phyloP scores from a whole-genome alignment of 2,797 vertebrate genomes.

The Gymnoscopelus braueri region DNA sequence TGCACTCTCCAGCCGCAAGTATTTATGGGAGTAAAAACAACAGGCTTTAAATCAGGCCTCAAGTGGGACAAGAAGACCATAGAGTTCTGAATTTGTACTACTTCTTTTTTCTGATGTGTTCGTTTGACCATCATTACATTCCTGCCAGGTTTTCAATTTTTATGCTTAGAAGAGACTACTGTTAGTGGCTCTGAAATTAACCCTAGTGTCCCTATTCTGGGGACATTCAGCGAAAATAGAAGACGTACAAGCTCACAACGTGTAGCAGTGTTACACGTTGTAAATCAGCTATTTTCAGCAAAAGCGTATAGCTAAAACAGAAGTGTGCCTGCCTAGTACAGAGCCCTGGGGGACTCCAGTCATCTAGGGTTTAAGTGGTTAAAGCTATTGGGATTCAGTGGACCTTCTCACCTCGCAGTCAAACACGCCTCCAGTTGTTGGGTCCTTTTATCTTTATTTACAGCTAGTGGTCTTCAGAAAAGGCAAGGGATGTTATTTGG shows the following conservation, averaged over 20 bases:
- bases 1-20: constrained; percentile 66
- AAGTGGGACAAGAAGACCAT: constrained; percentile 52
- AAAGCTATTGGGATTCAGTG: not conserved
- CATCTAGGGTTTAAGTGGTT: not conserved
- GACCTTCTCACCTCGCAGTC: not conserved
- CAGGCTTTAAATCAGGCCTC: constrained; percentile 78
- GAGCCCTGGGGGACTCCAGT: no score
- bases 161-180: no score
- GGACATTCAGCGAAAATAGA: no score
- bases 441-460: not conserved
- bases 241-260: no score
- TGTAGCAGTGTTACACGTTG: no score
- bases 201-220: no score
- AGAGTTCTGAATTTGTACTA: constrained; percentile 30
- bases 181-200: no score
- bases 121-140: constrained; percentile 21
- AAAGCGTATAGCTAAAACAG: no score
- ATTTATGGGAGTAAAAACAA: constrained; percentile 82
- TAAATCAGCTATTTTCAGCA: no score
- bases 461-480: not conserved
- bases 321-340: no score
- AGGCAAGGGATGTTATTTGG: not conserved
- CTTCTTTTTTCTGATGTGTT: constrained; percentile 26
- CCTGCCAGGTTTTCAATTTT: no score
- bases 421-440: not conserved